Evolutionary conservation across 2,888 invertebrate species (phyloP).

Genomic region (Pandemis corylana): DNA sequence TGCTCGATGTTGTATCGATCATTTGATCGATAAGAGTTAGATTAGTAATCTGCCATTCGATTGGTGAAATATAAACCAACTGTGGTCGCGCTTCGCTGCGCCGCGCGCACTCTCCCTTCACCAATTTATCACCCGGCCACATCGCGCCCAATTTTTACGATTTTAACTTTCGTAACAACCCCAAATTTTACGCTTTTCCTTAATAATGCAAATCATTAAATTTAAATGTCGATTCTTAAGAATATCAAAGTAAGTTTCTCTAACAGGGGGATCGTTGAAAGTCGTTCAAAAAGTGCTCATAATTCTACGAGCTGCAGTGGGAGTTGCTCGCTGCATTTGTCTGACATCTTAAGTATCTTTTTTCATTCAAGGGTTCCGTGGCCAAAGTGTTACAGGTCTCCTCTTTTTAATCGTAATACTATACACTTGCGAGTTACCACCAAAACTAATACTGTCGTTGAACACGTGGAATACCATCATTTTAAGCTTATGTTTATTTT

Average conservation of each 20-base stretch:
- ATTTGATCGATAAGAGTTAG: no score
- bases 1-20: no score
- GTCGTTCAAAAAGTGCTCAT: slow-evolving; percentile 1
- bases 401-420: no score
- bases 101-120: slow-evolving; percentile 32
- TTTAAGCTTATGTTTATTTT: no score
- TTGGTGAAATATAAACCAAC: not conserved
- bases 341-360: not conserved
- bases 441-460: no score
- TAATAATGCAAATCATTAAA: slow-evolving; percentile 55
- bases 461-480: not conserved
- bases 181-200: slow-evolving; percentile 53
- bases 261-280: slow-evolving; percentile 10
- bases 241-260: slow-evolving; percentile 8
- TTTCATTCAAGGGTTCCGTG: no score
- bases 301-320: slow-evolving; percentile 3
- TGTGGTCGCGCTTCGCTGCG: not conserved
- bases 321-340: slow-evolving; percentile 6
- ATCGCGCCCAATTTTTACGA: slow-evolving; percentile 57
- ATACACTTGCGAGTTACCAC: no score
- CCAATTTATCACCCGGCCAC: slow-evolving; percentile 54
- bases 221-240: slow-evolving; percentile 42
- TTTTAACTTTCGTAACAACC: slow-evolving; percentile 55
- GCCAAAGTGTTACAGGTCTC: no score
- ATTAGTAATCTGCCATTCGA: not conserved